Conservation (phyloP, 2,113 vertebrate species). For the Atherinomorus stipes region DNA sequence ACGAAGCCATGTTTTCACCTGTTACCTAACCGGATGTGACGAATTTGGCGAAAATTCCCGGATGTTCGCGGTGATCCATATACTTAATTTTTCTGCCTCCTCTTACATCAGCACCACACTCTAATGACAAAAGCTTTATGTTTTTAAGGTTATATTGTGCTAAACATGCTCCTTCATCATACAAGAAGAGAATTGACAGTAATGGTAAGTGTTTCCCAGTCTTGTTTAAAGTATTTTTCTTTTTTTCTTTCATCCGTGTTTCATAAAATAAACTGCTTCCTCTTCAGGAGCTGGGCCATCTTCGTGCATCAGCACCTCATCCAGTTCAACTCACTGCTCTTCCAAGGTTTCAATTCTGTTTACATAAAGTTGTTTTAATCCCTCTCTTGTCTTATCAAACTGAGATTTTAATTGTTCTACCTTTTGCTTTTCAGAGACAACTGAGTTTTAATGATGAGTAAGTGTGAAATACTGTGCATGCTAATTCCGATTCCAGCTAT, state of each 20-base stretch:
- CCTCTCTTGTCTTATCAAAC: background rate
- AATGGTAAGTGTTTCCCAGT: constrained; percentile 42
- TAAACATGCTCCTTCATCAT: constrained; percentile 34
- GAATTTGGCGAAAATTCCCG: too few species aligned
- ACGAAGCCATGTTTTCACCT: too few species aligned
- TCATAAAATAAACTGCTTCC: background rate
- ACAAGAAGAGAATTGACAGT: background rate
- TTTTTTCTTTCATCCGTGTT: background rate
- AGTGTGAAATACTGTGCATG: constrained; percentile 24
- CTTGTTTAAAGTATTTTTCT: background rate
- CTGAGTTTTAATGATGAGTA: constrained; percentile 30
- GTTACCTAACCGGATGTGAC: too few species aligned
- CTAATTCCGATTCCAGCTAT: too few species aligned
- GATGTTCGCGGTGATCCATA: too few species aligned
- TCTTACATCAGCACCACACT: too few species aligned
- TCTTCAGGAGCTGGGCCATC: background rate
- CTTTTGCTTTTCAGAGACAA: constrained; percentile 54
- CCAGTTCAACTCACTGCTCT: background rate
- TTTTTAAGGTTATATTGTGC: constrained; percentile 57
- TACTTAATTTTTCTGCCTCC: too few species aligned
- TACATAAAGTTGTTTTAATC: background rate
- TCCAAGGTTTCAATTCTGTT: constrained; percentile 29
- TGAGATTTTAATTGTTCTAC: background rate
- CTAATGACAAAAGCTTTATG: background rate
- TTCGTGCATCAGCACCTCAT: background rate